phyloP scores from a whole-genome alignment of 2,888 invertebrate species.

The Archips crataeganus region DNA sequence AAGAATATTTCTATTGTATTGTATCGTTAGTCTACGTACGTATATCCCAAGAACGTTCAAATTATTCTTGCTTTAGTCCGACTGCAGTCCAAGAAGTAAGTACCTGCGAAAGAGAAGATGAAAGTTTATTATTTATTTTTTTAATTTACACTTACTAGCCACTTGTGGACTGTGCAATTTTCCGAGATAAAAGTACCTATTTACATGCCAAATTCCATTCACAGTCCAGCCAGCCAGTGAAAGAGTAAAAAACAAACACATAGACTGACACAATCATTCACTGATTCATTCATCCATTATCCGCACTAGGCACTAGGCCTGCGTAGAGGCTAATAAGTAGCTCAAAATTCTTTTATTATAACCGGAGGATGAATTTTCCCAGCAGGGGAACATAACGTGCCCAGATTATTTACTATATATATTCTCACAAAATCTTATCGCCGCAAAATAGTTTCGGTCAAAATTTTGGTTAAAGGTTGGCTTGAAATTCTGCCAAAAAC shows the following conservation, averaged over 20 bases:
- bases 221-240: too few species aligned
- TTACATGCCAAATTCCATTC: too few species aligned
- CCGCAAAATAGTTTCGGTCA: background rate
- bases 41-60: too few species aligned
- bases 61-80: background rate
- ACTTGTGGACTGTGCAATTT: too few species aligned
- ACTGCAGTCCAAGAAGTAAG: background rate
- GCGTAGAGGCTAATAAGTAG: background rate
- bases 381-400: background rate
- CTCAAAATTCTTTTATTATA: background rate
- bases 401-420: background rate
- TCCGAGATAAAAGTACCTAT: too few species aligned
- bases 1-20: too few species aligned
- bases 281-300: too few species aligned
- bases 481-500: constrained; percentile 20
- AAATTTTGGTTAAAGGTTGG: constrained; percentile 5
- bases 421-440: background rate
- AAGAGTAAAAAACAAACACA: too few species aligned
- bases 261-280: too few species aligned
- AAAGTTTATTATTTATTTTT: background rate
- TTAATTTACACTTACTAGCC: too few species aligned
- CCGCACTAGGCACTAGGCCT: background rate
- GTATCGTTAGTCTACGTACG: too few species aligned
- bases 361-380: background rate
- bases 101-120: background rate